These are phyloP conservation scores for Lepidostoma basale DNA, from an alignment of 1,140 invertebrate genomes.

Conservation along the genomic window DNA sequence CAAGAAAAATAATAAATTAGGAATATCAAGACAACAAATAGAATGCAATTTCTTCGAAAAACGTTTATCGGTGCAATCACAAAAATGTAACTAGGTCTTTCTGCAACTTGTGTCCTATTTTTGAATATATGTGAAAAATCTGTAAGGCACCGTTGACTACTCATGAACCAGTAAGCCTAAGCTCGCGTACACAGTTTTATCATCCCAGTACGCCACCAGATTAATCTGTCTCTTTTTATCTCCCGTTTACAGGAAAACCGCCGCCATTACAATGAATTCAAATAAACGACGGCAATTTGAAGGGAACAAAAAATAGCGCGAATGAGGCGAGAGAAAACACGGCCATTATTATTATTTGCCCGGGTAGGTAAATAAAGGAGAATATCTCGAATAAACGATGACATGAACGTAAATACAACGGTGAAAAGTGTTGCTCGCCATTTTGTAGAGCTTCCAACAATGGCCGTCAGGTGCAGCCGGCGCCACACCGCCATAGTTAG, in stretches of 20 bases:
- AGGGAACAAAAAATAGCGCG: slow-evolving; percentile 15
- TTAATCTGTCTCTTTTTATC: slow-evolving; percentile 28
- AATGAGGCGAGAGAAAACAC: slow-evolving; percentile 28
- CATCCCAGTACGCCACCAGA: slow-evolving; percentile 4
- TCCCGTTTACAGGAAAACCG: slow-evolving; percentile 15
- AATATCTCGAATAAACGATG: slow-evolving; percentile 33
- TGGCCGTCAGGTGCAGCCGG: slow-evolving; percentile 15
- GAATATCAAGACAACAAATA: too few species aligned
- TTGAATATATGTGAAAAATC: too few species aligned
- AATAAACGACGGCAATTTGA: slow-evolving; percentile 33
- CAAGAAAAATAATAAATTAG: too few species aligned
- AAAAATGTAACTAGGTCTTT: too few species aligned
- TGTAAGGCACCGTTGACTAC: too few species aligned
- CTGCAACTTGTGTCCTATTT: too few species aligned
- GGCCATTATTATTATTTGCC: slow-evolving; percentile 31
- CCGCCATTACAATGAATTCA: slow-evolving; percentile 25
- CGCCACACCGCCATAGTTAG: too few species aligned
- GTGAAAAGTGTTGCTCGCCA: slow-evolving; percentile 21
- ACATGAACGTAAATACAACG: slow-evolving; percentile 28
- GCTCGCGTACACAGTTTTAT: slow-evolving; percentile 3
- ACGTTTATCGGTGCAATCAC: too few species aligned
- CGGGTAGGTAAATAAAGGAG: slow-evolving; percentile 32
- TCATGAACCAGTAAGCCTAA: too few species aligned
- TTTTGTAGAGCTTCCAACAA: slow-evolving; percentile 16
- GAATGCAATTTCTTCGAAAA: too few species aligned